A percentile compares a stretch with the other conserved stretches of the same genome.
phyloP scores from a whole-genome alignment of 2,113 vertebrate genomes.

The Glareola pratincola region DNA sequence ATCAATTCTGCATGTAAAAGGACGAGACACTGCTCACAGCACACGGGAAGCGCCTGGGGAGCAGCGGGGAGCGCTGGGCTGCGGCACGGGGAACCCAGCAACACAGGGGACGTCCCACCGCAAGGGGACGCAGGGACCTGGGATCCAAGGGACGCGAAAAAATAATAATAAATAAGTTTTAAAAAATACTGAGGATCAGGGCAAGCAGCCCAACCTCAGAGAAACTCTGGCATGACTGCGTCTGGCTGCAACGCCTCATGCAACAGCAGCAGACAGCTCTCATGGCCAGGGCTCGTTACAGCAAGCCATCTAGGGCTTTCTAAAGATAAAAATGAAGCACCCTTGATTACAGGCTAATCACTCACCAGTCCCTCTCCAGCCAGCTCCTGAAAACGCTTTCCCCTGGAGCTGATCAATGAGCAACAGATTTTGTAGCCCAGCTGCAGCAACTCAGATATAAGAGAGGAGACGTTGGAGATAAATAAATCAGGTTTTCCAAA shows the following conservation, averaged over 20 bases:
- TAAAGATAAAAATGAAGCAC: not conserved
- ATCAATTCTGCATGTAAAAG: not conserved
- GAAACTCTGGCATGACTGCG: rapidly evolving
- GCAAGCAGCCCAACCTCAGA: not conserved
- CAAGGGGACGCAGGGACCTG: rapidly evolving
- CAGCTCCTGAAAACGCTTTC: not conserved
- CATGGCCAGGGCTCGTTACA: rapidly evolving
- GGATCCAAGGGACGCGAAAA: not conserved
- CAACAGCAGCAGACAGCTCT: not conserved
- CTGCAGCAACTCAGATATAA: not conserved
- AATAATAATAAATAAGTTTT: too few relatives aligned
- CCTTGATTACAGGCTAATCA: not conserved
- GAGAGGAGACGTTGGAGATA: not conserved
- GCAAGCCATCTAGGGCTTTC: not conserved
- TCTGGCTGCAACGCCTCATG: not conserved
- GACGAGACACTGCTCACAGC: rapidly evolving
- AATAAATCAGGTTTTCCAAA: not conserved
- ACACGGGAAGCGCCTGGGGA: not conserved
- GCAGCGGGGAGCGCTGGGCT: not conserved
- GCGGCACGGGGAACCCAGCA: rapidly evolving
- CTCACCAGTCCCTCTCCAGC: not conserved
- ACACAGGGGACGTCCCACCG: rapidly evolving
- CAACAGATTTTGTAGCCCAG: not conserved
- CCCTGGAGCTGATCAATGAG: not conserved
- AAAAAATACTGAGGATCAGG: not conserved